Percentiles rank a stretch among this genome's conserved stretches.
phyloP scores from a whole-genome alignment of 1,140 invertebrate species.

The Microvelia longipes region DNA sequence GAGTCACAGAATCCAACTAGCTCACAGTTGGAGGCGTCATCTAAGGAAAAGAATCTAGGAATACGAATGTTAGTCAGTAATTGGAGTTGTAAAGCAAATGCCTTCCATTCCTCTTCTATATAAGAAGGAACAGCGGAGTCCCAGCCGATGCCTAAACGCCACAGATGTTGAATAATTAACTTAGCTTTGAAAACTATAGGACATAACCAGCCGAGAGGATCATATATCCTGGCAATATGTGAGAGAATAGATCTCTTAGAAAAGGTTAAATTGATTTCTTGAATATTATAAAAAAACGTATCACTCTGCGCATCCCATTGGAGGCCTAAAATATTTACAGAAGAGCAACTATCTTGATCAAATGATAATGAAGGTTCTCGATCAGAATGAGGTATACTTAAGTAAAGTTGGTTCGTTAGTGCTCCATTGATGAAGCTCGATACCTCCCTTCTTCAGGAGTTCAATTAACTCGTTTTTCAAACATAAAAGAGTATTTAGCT shows the following conservation, averaged over 20 bases:
- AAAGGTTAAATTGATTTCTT: conserved; percentile 1
- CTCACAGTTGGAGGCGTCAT: conserved; percentile 10
- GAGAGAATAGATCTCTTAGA: conserved; percentile 27
- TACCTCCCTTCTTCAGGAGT: conserved; percentile 14
- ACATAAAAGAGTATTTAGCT: conserved; percentile 14
- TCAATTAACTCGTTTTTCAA: conserved; percentile 12
- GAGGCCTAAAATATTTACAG: conserved; percentile 14
- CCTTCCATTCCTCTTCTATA: conserved; percentile 18
- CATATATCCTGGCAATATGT: conserved; percentile 14
- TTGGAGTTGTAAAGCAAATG: neutral
- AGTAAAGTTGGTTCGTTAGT: neutral
- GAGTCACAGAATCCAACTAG: conserved; percentile 27
- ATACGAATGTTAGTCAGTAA: neutral
- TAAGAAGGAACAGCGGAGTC: conserved; percentile 17
- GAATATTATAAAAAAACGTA: conserved; percentile 5
- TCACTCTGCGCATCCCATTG: conserved; percentile 15
- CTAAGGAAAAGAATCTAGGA: conserved; percentile 3
- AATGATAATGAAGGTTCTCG: neutral
- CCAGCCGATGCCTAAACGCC: conserved; percentile 20
- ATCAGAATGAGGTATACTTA: neutral
- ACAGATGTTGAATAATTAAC: conserved; percentile 21
- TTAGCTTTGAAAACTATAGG: conserved; percentile 23
- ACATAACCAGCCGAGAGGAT: conserved; percentile 25
- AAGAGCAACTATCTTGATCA: too few relatives aligned
- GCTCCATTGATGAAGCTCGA: conserved; percentile 16